Evolutionary conservation across 2,113 vertebrate species (phyloP).

Genomic region (Gopherus flavomarginatus): DNA sequence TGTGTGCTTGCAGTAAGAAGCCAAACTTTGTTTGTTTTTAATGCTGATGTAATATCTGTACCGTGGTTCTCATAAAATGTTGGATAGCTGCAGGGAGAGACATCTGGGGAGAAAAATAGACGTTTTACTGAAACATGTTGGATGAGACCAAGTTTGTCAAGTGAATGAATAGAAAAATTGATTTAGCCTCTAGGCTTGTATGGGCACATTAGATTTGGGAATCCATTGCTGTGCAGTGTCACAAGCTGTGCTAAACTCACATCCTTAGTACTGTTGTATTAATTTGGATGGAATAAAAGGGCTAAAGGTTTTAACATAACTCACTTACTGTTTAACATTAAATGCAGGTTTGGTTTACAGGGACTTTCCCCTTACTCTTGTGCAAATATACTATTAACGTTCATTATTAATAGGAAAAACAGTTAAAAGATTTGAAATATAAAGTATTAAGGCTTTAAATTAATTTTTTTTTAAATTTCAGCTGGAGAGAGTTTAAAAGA

Average conservation of each 20-base stretch:
- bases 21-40: background rate
- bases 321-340: background rate
- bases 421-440: too few relatives aligned
- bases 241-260: conserved; percentile 5
- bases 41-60: background rate
- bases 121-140: conserved; percentile 29
- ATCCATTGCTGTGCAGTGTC: conserved; percentile 45
- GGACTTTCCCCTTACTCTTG: too few relatives aligned
- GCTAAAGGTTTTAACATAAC: background rate
- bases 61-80: background rate
- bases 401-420: too few relatives aligned
- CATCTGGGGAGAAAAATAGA: conserved; percentile 13
- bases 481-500: too few relatives aligned
- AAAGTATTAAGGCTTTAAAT: too few relatives aligned
- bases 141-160: conserved; percentile 37
- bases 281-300: background rate
- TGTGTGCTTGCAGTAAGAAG: conserved; percentile 61
- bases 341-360: background rate
- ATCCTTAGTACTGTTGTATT: conserved; percentile 7
- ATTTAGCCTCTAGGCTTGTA: conserved; percentile 56
- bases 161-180: conserved; percentile 33
- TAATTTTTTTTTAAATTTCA: too few relatives aligned
- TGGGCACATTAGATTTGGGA: conserved; percentile 34
- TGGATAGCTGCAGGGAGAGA: conserved; percentile 2
- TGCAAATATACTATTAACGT: too few relatives aligned